Evolutionary conservation across 2,888 invertebrate species (phyloP), one percentile per base, ranked within the genome.

Genomic region (Papilio protenor): DNA sequence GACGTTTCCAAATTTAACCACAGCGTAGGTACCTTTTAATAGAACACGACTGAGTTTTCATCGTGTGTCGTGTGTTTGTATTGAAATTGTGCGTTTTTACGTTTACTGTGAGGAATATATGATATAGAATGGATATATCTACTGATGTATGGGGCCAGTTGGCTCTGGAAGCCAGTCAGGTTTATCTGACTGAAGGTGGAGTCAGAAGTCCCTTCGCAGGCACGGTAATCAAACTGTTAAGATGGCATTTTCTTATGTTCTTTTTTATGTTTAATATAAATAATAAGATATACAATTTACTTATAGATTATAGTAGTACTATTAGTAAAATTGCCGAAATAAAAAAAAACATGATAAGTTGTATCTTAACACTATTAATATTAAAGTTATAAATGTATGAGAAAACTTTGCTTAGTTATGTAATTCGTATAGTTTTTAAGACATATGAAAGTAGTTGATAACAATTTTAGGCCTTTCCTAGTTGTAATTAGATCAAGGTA

Each of bases 101-200:
- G 87, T 89, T 87, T 81, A 80, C 82, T 82, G 81, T 80, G 86
- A 87, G 84, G 77, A 81, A 80, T 77, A 80, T 71, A 76, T 79
- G 80, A 82, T 70, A 79, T 73, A 77, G 81, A 76, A 96, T 97
- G 97, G 96, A 97, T 95, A 94, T 96, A 83, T 95, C 96, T 72
- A 96, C 96, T 76, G 97, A 98, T 95, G 97, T 98, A 86, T 98
- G 98, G 98, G 98, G 98, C 73, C 98, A 98, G 91, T 94, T 98
- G 86, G 98, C 98, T 80, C 95, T 98, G 79, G 98, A 98, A 92
- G 97, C 97, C 76, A 97, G 97, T 84, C 97, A 98, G 93, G 97
- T 98, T 82, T 98, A 98, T 92, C 95, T 98, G 82, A 96, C 96
- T 61, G 98, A 98, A 92, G 97, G 97, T 81, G 97, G 97, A 79